phyloP scores from a whole-genome alignment of 2,888 invertebrate species.

The Sicus ferrugineus region DNA sequence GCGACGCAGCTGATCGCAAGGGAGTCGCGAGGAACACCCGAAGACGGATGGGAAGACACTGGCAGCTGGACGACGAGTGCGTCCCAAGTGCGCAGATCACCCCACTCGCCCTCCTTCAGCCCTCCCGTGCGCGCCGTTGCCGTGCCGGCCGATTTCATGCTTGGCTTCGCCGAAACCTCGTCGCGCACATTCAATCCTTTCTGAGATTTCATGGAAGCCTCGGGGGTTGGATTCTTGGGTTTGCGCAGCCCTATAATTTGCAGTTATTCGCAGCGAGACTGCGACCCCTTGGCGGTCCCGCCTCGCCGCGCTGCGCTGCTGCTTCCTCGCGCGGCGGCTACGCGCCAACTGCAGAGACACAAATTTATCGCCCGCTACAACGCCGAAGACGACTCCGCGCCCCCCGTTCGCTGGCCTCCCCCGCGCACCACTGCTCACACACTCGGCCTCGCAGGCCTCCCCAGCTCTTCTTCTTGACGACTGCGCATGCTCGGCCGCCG shows the following conservation, averaged over 20 bases:
- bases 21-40: neutral
- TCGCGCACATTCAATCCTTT: neutral
- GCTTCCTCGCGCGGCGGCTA: neutral
- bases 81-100: neutral
- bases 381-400: no score
- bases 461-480: neutral
- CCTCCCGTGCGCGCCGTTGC: neutral
- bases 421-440: neutral
- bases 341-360: constrained; percentile 8
- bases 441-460: no score
- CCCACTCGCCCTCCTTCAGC: neutral
- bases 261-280: neutral
- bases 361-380: constrained; percentile 32
- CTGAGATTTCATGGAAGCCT: neutral
- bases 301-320: neutral
- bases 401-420: neutral
- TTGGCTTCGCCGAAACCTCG: neutral
- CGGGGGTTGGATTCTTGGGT: constrained; percentile 14
- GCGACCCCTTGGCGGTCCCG: neutral
- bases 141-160: neutral
- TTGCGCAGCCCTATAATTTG: constrained; percentile 16
- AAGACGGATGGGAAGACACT: neutral
- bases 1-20: neutral
- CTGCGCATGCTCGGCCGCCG: neutral
- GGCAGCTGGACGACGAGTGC: constrained; percentile 16